Base-by-base conservation (phyloP, 2,113 vertebrate species). In the Elgaria multicarinata region DNA sequence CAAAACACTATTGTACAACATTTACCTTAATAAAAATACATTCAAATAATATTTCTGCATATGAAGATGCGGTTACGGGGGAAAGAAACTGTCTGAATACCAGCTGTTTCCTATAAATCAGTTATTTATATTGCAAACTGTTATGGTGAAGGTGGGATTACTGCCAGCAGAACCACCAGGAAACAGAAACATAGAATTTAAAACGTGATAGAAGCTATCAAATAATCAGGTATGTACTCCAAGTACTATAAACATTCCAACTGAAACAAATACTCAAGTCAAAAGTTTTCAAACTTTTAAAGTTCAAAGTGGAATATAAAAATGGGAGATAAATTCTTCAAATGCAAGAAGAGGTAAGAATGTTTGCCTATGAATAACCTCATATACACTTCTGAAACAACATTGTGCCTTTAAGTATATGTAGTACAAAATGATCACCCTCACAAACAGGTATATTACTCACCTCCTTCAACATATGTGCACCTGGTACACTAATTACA, bases 341-440 rank as follows among this genome's bases (percentile, higher is more conserved):
- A 66, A 67, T 31, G 5, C 10, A 74, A 85, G 50, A 74, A n/a
- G 58, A 53, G 36, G 31, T 31, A 5, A 67, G 62, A 83, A 83
- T 18, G 39, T 8, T 83, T 83, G 36, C 2, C 62, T 83, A 55
- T 85, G 22, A 55, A 78, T 31, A 81, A 10, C 28, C 44, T 75
- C 46, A 2, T 42, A 92, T 82, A 16, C 10, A 88, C 53, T 79
- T 91, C 89, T 89, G 87, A 94, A 89, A 82, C 31, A 80, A 76
- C 24, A 79, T 44, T 18, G 76, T 39, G 75, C 33, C 42, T 1
- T 50, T 24, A 42, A 31, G 69, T 72, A 1, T 28, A 85, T 85
- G 77, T 85, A n/a, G 1, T 9, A 50, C 88, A 39, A 39, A 85
- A 18, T 1, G n/a, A 67, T 81, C 55, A 86, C 28, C 9, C 76